Evolutionary conservation across 2,888 invertebrate genomes (phyloP), one percentile per base, ranked within the genome.

Genomic region (Dasysyrphus albostriatus): DNA sequence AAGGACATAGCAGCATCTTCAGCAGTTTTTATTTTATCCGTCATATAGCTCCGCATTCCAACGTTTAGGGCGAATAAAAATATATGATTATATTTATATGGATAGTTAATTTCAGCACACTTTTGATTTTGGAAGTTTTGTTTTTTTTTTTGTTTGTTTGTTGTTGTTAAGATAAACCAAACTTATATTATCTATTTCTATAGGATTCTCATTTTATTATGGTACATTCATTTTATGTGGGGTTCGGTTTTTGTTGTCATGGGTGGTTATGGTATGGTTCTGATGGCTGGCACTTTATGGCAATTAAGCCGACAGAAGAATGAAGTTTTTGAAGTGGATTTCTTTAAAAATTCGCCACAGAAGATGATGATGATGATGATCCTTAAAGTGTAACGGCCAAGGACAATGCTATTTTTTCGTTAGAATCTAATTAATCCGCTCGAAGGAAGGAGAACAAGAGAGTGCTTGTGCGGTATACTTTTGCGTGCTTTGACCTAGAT

Each of bases 351-450:
- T 59, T 65, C 42, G 8, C 42, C 39, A 63, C 37, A 47, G 34
- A 61, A 47, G 34, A 44, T 37, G 47, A 47, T 74, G 39, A 32
- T 63, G 51, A 63, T 51, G 39, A 32, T 63, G 54, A 63, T 51
- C n/a, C 39, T 32, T 49, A 34, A 34, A 34, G 51, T 5, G 7
- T 65, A 51, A 32, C 37, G 37, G 65, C 44, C 76, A 77, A 77
- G 76, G 76, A 69, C 76, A 67, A 77, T 69, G 58, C 37, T 63
- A 14, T 49, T 69, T 74, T 73, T 73, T 61, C 44, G 14, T 42
- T 59, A 32, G 65, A 83, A 83, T 83, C 59, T 73, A 83, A 83
- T 83, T 77, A 83, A 83, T 69, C 44, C n/a, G 59, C 54, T 69
- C 7, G 14, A 39, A 58, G 24, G 47, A 39, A 59, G 12, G 51